These are phyloP conservation scores for Helicorthomorpha holstii DNA, from an alignment of 1,140 invertebrate genomes.

Conservation along the genomic window DNA sequence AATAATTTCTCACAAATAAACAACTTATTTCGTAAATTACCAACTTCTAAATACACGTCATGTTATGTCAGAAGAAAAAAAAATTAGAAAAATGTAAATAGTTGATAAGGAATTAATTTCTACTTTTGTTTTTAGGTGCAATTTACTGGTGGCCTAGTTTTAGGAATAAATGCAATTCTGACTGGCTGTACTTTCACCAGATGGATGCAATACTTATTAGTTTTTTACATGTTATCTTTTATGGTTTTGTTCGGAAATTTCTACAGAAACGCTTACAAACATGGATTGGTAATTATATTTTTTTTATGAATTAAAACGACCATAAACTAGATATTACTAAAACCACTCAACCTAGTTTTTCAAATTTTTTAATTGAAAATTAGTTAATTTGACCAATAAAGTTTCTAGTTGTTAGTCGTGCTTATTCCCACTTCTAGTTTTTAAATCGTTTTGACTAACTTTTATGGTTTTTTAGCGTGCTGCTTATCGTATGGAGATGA, in stretches of 20 bases:
- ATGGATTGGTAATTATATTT: background rate
- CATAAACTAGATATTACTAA: background rate
- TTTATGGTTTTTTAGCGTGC: background rate
- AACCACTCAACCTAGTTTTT: background rate
- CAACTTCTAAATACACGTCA: too few relatives aligned
- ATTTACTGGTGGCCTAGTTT: constrained; percentile 63
- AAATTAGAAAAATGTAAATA: too few relatives aligned
- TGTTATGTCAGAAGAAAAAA: too few relatives aligned
- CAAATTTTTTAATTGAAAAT: background rate
- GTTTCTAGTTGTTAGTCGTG: background rate
- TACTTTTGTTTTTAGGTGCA: constrained; percentile 43
- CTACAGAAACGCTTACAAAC: constrained; percentile 55
- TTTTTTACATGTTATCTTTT: constrained; percentile 79
- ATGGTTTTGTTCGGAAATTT: constrained; percentile 83
- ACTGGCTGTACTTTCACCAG: constrained; percentile 72
- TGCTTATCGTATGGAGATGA: background rate
- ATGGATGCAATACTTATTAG: constrained; percentile 86
- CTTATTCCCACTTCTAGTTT: background rate
- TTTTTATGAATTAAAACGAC: background rate
- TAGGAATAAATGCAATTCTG: constrained; percentile 64
- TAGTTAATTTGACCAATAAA: background rate
- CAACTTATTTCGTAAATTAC: too few relatives aligned
- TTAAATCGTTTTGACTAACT: background rate
- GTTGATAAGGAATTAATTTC: background rate
- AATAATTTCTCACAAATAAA: too few relatives aligned